These are phyloP conservation scores for Meganola albula DNA, from an alignment of 2,888 invertebrate species.

Conservation along the genomic window DNA sequence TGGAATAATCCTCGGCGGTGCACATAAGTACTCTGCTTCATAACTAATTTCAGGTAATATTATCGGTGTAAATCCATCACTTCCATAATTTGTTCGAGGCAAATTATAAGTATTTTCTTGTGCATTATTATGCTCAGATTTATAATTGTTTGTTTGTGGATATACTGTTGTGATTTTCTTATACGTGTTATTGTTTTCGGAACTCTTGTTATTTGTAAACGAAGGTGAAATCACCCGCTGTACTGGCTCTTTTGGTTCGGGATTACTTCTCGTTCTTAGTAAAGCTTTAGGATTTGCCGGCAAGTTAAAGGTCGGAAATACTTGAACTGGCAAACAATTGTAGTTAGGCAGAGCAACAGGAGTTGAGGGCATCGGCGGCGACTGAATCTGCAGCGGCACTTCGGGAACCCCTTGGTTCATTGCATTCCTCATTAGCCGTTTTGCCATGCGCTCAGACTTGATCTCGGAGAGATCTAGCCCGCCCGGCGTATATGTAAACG, in stretches of 20 bases:
- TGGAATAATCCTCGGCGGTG: constrained; percentile 27
- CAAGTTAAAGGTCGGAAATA: constrained; percentile 80
- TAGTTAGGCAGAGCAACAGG: constrained; percentile 60
- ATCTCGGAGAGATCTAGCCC: constrained; percentile 94
- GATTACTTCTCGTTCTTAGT: constrained; percentile 59
- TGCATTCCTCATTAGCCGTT: constrained; percentile 79
- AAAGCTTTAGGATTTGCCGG: constrained; percentile 82
- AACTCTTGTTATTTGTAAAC: constrained; percentile 31
- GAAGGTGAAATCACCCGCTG: constrained; percentile 28
- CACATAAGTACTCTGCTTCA: constrained; percentile 47
- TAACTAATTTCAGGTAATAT: constrained; percentile 47
- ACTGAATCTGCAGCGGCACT: constrained; percentile 69
- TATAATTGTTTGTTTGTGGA: constrained; percentile 41
- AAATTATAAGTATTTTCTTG: constrained; percentile 26
- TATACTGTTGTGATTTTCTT: constrained; percentile 35
- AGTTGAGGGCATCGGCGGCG: constrained; percentile 70
- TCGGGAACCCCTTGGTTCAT: constrained; percentile 85
- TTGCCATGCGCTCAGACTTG: constrained; percentile 92
- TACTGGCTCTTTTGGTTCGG: constrained; percentile 42
- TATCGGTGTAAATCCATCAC: constrained; percentile 30
- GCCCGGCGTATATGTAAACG: constrained; percentile 96
- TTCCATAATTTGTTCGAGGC: constrained; percentile 37
- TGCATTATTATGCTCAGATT: constrained; percentile 38
- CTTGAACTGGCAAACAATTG: constrained; percentile 71
- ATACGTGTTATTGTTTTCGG: constrained; percentile 32